phyloP scores from a whole-genome alignment of 2,113 vertebrate genomes.

The Gymnarchus niloticus region DNA sequence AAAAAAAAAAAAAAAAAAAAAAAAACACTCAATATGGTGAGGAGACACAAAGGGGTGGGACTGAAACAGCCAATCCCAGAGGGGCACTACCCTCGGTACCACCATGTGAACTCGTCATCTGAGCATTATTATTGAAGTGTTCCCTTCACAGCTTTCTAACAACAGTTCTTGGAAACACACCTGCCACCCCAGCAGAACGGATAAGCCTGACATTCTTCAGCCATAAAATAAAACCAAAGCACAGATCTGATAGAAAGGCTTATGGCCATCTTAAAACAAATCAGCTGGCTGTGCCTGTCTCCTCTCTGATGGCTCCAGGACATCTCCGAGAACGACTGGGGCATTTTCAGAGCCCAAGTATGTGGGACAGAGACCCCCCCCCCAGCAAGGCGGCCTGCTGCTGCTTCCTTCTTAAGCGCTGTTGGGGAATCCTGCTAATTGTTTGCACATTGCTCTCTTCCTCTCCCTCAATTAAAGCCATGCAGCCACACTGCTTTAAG shows the following conservation, averaged over 20 bases:
- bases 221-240: slow-evolving; percentile 4
- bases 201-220: slow-evolving; percentile 2
- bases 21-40: too few species aligned
- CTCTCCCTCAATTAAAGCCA: slow-evolving; percentile 44
- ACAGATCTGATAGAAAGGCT: background rate
- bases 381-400: slow-evolving; percentile 11
- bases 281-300: background rate
- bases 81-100: background rate
- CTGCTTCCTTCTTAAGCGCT: slow-evolving; percentile 38
- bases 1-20: too few species aligned
- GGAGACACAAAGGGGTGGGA: background rate
- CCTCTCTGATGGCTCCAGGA: background rate
- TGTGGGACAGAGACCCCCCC: background rate
- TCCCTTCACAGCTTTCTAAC: background rate
- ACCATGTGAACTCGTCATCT: background rate
- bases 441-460: slow-evolving; percentile 41
- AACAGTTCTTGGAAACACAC: background rate
- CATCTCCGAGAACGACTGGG: background rate
- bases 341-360: background rate
- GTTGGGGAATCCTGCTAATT: slow-evolving; percentile 47
- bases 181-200: background rate
- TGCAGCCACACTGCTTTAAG: slow-evolving; percentile 36
- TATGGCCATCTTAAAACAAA: background rate
- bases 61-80: background rate
- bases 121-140: background rate